Conservation (phyloP, 2,113 vertebrate genomes). For the Benitochromis conjunctus region DNA sequence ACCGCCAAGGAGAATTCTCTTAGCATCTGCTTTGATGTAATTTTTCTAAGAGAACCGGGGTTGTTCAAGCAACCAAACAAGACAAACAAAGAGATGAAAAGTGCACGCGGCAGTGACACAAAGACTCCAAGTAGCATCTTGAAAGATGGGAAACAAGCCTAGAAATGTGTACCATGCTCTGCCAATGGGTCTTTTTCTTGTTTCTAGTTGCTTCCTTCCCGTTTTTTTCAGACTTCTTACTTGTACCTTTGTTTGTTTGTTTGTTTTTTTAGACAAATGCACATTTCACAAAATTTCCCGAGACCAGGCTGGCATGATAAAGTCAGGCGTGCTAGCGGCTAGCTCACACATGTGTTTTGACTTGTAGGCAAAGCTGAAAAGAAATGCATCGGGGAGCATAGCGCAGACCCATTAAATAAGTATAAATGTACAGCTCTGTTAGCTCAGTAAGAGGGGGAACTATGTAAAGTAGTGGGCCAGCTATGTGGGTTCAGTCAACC, state of each 20-base stretch:
- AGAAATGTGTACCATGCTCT: not conserved
- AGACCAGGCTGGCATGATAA: slow-evolving; percentile 33
- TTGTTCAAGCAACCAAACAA: not conserved
- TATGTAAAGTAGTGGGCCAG: slow-evolving; percentile 60
- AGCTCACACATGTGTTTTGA: slow-evolving; percentile 28
- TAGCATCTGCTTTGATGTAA: not conserved
- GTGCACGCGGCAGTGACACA: not conserved
- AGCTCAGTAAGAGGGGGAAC: slow-evolving; percentile 31
- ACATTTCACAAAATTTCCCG: slow-evolving; percentile 26
- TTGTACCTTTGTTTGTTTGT: not conserved
- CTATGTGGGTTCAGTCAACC: slow-evolving; percentile 82
- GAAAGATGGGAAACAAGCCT: not conserved
- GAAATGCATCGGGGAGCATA: not conserved
- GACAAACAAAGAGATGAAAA: not conserved
- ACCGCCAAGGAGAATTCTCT: not conserved
- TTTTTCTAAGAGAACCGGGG: not conserved
- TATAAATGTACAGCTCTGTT: slow-evolving; percentile 29
- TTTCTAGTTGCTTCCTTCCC: not conserved
- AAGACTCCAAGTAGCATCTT: not conserved
- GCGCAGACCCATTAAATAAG: slow-evolving; percentile 37
- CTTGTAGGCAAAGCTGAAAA: slow-evolving; percentile 35
- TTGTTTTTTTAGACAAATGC: not conserved
- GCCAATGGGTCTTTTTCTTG: not conserved
- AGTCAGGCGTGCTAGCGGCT: not conserved
- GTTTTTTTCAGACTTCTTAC: not conserved